Percentiles rank a stretch among this genome's conserved stretches.
These are phyloP conservation scores for Drosophila tristis DNA, from an alignment of 1,140 invertebrate species.

Conservation along the genomic window DNA sequence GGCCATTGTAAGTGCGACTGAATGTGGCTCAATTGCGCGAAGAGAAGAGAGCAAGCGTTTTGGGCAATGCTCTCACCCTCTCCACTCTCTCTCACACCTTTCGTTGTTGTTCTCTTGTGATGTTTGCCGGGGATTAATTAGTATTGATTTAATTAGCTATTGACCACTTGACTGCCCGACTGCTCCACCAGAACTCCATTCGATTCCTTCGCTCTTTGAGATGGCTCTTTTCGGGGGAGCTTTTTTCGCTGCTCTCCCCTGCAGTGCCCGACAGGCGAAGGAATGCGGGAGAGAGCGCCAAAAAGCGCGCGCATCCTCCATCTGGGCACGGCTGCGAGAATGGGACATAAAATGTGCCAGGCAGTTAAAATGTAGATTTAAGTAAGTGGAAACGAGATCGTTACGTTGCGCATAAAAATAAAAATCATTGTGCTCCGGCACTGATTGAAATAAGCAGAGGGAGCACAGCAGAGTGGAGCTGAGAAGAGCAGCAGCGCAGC, in stretches of 20 bases:
- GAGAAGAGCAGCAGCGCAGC: conserved; percentile 5
- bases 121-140: conserved; percentile 67
- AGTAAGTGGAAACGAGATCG: conserved; percentile 85
- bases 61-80: conserved; percentile 16
- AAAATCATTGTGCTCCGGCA: conserved; percentile 83
- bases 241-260: conserved; percentile 25
- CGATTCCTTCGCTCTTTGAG: conserved; percentile 19
- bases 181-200: conserved; percentile 16
- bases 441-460: conserved; percentile 81
- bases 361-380: conserved; percentile 84
- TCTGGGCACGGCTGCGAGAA: conserved; percentile 70
- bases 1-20: conserved; percentile 83
- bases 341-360: conserved; percentile 84
- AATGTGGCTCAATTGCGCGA: conserved; percentile 73
- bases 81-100: conserved; percentile 20
- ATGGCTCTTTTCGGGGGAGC: conserved; percentile 35
- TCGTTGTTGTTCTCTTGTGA: conserved; percentile 40
- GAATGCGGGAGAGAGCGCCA: conserved; percentile 27
- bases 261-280: not conserved
- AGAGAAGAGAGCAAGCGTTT: no score
- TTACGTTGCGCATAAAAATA: conserved; percentile 84
- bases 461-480: conserved; percentile 17
- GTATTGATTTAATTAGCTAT: conserved; percentile 71
- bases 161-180: conserved; percentile 34
- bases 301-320: conserved; percentile 70